phyloP scores from a whole-genome alignment of 1,140 invertebrate species.

The Drosophila tristis region DNA sequence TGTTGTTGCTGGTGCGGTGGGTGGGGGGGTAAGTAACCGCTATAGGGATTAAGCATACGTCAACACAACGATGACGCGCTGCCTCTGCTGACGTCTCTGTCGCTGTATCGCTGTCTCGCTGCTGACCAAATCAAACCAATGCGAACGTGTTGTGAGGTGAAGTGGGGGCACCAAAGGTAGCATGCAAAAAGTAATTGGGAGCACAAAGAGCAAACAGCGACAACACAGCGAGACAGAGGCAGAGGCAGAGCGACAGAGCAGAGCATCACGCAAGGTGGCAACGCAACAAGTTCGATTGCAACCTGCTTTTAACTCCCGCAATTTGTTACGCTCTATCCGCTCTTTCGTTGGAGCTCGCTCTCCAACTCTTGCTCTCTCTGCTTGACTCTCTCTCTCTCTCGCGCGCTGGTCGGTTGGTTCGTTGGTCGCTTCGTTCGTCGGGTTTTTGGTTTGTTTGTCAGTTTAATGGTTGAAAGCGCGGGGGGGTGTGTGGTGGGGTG shows the following conservation, averaged over 20 bases:
- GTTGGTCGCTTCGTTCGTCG: slow-evolving; percentile 18
- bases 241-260: slow-evolving; percentile 8
- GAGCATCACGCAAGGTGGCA: slow-evolving; percentile 60
- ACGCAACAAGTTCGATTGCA: slow-evolving; percentile 78
- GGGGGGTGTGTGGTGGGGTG: slow-evolving; percentile 11
- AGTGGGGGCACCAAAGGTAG: slow-evolving; percentile 77
- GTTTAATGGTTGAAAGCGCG: slow-evolving; percentile 59
- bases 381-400: neutral
- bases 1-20: neutral
- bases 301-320: slow-evolving; percentile 51
- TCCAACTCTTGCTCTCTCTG: slow-evolving; percentile 23
- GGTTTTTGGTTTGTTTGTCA: slow-evolving; percentile 61
- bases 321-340: slow-evolving; percentile 12
- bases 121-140: slow-evolving; percentile 51
- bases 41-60: slow-evolving; percentile 75
- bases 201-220: slow-evolving; percentile 70
- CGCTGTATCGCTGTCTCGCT: slow-evolving; percentile 13
- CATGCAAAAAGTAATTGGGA: slow-evolving; percentile 81
- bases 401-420: neutral
- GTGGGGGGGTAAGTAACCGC: slow-evolving; percentile 22
- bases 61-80: slow-evolving; percentile 69
- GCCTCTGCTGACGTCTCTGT: slow-evolving; percentile 33
- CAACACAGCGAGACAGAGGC: slow-evolving; percentile 38
- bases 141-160: slow-evolving; percentile 56
- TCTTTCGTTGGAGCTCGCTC: neutral